Base-by-base conservation (phyloP, 64 coral and sea anemone genomes). In the Pocillopora damicornis region DNA sequence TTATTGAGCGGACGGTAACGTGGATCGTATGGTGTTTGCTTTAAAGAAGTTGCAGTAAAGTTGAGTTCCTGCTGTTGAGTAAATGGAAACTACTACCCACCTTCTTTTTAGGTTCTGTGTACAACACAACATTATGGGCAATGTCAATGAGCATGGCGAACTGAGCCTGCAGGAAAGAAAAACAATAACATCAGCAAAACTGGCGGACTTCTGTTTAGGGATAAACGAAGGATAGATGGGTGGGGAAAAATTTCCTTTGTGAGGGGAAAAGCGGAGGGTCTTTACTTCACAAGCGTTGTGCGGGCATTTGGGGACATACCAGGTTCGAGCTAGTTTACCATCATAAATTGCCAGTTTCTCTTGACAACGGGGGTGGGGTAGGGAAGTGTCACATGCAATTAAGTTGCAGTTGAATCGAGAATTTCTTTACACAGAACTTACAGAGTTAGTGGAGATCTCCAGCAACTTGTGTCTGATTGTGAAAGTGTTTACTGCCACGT, bases 81-180 rank as follows among this genome's bases (percentile, higher is more conserved):
- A 22, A 61, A 88, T 13, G 0, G 15, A 37, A 9, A 63, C 9
- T n/a, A 11, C 1, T 23, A 63, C 74, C 35, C 58, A 98, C 95
- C 92, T 98, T 98, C 87, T 98, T 98, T 83, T 98, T 94, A 15
- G 95, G 95, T 90, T 98, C 95, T 20, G 95, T 98, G 69, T 94
- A 98, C 61, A 98, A 61, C n/a, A 98, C 86, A 45, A 94, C 95
- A 45, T 98, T 98, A 38, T 94, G 90, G 14, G 84, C 93, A 26
- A 98, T 98, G 73, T 98, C 95, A 68, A 98, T 94, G 35, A 98
- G 58, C 87, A 98, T 89, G 7, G 92, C 89, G 38, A 94, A 98
- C 77, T 98, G 95, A 35, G 93, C 92, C 95, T 98, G 73, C 25
- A 20, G 63, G 37, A 58, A 73, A 63, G 34, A 25, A 86, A 73